Evolutionary conservation across 2,888 invertebrate species (phyloP), one percentile per base, ranked within the genome.

Genomic region (Trimorus sp.): DNA sequence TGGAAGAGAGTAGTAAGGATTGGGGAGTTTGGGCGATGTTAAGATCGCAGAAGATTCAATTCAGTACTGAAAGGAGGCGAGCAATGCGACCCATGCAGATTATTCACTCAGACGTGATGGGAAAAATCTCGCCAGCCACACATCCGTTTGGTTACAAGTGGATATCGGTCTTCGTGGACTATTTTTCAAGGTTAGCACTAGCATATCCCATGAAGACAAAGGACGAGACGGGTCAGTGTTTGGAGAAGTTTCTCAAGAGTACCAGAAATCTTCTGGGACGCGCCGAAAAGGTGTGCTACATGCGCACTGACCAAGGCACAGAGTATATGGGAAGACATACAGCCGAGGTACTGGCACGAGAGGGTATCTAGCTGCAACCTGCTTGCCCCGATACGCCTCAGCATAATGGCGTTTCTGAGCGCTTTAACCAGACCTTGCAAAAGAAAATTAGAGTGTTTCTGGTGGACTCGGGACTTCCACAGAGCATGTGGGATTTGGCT

Each of bases 281-380:
- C 60, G 59, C 85, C 71, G 83, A 62, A 9, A 86, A 86, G 65
- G 82, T 86, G 7, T 87, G 86, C 36, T 87, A 86, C 66, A 40
- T 87, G 49, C 74, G 79, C 58, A 76, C 85, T 5, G 86, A 86
- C 65, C 76, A 84, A 42, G 76, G 68, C 3, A 68, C 68, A 15
- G 76, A 76, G 59, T 76, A 53, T 36, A 76, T 40, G 54, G 59
- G 56, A 0, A 66, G 59, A 1, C 45, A 75, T 60, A 76, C 62
- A 11, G 36, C 40, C 9, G 53, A 76, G 15, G 68, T 68, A 0
- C 42, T 76, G 7, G 3, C 38, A 11, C 53, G 54, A 11, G 56
- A 69, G 38, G 54, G 63, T 7, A 69, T 62, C 8, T 68, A 68
- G 49, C 15, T 36, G n/a, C 26, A 15, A 16, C 53, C 53, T 16